phyloP scores from a whole-genome alignment of 2,797 vertebrate species.

The Neosilurus hyrtlii region DNA sequence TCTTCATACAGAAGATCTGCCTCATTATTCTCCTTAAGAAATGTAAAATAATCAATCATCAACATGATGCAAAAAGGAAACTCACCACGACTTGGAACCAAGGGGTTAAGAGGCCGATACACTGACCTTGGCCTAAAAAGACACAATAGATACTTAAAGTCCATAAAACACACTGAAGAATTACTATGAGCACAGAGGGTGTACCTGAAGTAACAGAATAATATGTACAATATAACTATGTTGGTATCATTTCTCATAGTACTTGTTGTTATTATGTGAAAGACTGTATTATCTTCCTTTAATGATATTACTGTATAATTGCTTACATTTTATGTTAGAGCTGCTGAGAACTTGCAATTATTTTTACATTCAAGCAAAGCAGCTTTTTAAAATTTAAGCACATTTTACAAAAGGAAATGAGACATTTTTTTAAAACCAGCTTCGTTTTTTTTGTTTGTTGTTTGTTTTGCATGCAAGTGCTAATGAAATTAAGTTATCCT shows the following conservation, averaged over 20 bases:
- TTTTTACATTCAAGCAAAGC: neutral
- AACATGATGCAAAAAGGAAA: neutral
- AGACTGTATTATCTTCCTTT: neutral
- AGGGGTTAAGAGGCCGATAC: constrained; percentile 92
- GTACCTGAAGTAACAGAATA: neutral
- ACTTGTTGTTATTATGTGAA: neutral
- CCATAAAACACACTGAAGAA: neutral
- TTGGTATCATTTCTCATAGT: neutral
- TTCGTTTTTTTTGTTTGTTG: neutral
- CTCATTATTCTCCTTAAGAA: neutral
- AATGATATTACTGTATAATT: neutral
- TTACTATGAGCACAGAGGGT: neutral
- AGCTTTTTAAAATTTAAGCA: neutral
- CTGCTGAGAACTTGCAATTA: neutral
- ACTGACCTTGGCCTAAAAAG: constrained; percentile 88
- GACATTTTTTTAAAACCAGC: neutral
- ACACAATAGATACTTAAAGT: constrained; percentile 19
- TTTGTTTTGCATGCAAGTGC: too few relatives aligned
- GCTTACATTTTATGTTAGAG: neutral
- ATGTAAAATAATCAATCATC: neutral
- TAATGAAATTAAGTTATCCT: neutral
- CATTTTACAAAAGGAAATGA: neutral
- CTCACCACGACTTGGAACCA: constrained; percentile 84
- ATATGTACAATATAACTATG: neutral
- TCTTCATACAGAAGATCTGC: neutral